Conservation (phyloP, 2,113 vertebrate species). For the Peucedramus taeniatus region DNA sequence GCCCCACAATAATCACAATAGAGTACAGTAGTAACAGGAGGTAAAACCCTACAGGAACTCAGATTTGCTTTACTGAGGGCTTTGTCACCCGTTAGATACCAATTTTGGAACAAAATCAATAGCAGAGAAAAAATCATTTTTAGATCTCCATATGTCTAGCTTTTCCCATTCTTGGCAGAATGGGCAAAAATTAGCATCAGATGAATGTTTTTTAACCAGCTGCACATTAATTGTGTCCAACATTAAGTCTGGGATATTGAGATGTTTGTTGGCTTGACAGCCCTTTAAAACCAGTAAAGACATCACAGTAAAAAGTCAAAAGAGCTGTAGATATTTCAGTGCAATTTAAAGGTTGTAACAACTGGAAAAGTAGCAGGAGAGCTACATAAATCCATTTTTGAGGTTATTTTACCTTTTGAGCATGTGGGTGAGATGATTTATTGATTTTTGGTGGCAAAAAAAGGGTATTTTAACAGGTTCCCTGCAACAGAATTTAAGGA, state of each 20-base stretch:
- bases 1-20: not conserved
- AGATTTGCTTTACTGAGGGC: not conserved
- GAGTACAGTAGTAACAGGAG: not conserved
- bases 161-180: conserved; percentile 4
- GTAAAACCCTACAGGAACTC: not conserved
- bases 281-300: conserved; percentile 27
- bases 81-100: not conserved
- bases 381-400: not conserved
- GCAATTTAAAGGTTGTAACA: conserved; percentile 8
- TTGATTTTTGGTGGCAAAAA: not conserved
- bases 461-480: not conserved
- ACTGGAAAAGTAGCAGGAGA: not conserved
- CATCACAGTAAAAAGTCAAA: not conserved
- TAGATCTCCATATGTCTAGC: conserved; percentile 27
- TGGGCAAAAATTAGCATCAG: not conserved
- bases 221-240: not conserved
- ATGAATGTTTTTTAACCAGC: conserved; percentile 24
- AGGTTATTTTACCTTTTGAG: not conserved
- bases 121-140: conserved; percentile 35
- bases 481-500: not conserved
- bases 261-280: conserved; percentile 1
- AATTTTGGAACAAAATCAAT: conserved; percentile 1
- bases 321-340: not conserved
- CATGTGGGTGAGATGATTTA: not conserved
- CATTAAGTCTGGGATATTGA: not conserved